Evolutionary conservation across 2,113 vertebrate species (phyloP).

Genomic region (Scalopus aquaticus): DNA sequence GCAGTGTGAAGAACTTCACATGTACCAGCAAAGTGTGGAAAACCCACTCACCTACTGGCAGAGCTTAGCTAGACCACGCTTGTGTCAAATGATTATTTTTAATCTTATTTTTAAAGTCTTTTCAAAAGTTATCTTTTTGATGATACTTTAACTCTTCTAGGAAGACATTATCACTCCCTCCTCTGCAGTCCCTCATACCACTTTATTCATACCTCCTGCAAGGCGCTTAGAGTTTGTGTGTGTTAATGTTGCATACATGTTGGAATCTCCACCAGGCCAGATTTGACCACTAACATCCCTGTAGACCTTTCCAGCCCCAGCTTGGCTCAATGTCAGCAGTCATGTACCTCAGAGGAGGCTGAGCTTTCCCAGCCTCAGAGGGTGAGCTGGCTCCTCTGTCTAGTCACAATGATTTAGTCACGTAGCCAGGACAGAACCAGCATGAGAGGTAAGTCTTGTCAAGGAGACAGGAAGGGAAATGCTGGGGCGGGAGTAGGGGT

Average conservation of each 20-base stretch:
- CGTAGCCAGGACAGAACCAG: rapidly evolving
- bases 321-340: neutral
- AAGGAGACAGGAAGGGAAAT: neutral
- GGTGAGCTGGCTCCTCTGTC: neutral
- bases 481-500: rapidly evolving
- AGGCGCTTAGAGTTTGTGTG: neutral
- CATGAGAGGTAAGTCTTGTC: neutral
- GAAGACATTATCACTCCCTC: neutral
- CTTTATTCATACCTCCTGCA: neutral
- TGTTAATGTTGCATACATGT: neutral
- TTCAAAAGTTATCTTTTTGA: neutral
- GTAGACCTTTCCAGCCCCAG: neutral
- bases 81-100: neutral
- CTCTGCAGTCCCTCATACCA: too few relatives aligned
- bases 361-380: neutral
- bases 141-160: neutral
- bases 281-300: neutral
- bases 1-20: neutral
- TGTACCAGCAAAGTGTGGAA: neutral
- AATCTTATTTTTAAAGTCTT: neutral
- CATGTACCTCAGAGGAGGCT: neutral
- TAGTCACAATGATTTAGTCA: too few relatives aligned
- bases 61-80: neutral
- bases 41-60: neutral
- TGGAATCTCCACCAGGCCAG: neutral